Conservation (phyloP, 1,140 invertebrate species). For the Neelides sp. region DNA sequence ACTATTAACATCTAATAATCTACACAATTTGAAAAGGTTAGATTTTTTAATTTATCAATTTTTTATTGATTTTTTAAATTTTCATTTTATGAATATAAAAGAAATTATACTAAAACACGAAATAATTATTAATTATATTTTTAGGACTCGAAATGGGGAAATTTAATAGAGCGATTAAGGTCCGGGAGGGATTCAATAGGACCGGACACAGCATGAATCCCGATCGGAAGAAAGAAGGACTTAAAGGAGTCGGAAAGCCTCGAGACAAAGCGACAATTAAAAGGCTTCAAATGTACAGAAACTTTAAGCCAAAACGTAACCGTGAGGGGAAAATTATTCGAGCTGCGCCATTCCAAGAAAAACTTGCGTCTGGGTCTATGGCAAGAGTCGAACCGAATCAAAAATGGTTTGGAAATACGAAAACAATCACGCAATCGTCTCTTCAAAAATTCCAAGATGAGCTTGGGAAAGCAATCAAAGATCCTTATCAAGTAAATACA, state of each 20-base stretch:
- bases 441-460: conserved; percentile 96
- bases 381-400: conserved; percentile 92
- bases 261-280: conserved; percentile 89
- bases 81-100: too few species aligned
- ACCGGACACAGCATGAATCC: conserved; percentile 77
- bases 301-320: conserved; percentile 88
- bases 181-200: conserved; percentile 22
- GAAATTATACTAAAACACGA: too few species aligned
- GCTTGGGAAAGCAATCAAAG: conserved; percentile 80
- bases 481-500: conserved; percentile 70
- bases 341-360: conserved; percentile 88
- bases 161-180: conserved; percentile 18
- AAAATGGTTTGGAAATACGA: conserved; percentile 93
- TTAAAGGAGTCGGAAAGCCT: conserved; percentile 72
- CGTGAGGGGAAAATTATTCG: conserved; percentile 79
- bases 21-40: too few species aligned
- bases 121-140: too few species aligned
- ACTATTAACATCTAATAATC: too few species aligned
- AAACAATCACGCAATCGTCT: conserved; percentile 82
- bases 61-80: too few species aligned
- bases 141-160: conserved; percentile 24
- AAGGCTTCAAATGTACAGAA: conserved; percentile 92
- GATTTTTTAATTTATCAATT: too few species aligned
- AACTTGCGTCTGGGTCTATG: conserved; percentile 72
- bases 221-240: conserved; percentile 54